Evolutionary conservation across 2,113 vertebrate species (phyloP).

Genomic region (Pimephales promelas): DNA sequence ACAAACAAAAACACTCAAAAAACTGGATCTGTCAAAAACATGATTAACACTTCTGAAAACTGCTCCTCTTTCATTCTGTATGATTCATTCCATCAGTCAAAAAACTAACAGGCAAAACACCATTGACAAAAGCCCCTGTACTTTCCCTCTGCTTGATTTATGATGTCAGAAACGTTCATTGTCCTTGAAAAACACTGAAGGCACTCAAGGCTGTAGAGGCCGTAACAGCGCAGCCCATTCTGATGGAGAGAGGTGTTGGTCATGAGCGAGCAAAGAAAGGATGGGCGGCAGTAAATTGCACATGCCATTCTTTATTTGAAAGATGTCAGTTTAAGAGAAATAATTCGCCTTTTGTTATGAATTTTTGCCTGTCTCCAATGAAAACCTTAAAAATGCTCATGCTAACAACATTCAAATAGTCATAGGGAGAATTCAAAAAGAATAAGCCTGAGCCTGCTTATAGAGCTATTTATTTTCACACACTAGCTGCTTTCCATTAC

Average conservation of each 20-base stretch:
- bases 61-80: conserved; percentile 11
- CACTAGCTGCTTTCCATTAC: too few relatives aligned
- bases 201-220: conserved; percentile 31
- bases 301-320: conserved; percentile 17
- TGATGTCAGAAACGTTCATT: conserved; percentile 35
- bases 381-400: conserved; percentile 15
- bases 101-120: conserved; percentile 1
- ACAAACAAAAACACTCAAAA: not conserved
- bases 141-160: conserved; percentile 44
- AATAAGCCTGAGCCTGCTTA: not conserved
- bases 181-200: conserved; percentile 49
- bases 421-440: not conserved
- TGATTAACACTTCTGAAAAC: conserved; percentile 18
- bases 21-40: conserved; percentile 8
- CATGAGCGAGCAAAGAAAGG: conserved; percentile 8
- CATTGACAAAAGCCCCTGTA: conserved; percentile 36
- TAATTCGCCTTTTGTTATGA: conserved; percentile 32
- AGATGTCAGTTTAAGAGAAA: conserved; percentile 18
- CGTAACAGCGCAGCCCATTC: not conserved
- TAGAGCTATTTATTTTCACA: not conserved
- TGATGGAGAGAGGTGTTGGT: conserved; percentile 27
- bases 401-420: conserved; percentile 22
- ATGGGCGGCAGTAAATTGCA: conserved; percentile 20
- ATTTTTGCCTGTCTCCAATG: conserved; percentile 14
- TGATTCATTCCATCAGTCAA: conserved; percentile 27